Conservation (phyloP, 53 echinoderm and acorn worm genomes). For the Stichopus horrens region DNA sequence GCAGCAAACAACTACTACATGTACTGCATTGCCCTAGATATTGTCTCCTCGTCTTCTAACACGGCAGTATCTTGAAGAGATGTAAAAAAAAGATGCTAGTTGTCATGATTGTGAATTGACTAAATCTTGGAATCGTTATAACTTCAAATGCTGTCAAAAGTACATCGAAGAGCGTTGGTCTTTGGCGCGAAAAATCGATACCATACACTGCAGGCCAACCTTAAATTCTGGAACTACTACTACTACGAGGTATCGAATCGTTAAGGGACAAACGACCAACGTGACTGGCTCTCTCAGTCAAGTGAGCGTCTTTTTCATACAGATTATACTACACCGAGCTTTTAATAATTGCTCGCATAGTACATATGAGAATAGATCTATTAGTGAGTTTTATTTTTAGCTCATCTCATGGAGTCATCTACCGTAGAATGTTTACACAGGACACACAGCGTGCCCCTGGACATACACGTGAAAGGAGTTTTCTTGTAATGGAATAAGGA, state of each 20-base stretch:
- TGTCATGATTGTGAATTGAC: conserved; percentile 38
- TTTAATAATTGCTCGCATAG: no score
- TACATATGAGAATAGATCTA: no score
- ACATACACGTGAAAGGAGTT: no score
- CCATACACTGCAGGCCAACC: neutral
- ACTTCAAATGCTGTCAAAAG: conserved; percentile 26
- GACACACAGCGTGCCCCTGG: no score
- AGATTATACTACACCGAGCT: no score
- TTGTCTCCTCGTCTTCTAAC: neutral
- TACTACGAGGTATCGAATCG: neutral
- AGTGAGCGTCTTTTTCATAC: no score
- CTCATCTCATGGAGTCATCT: no score
- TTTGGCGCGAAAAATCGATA: conserved; percentile 28
- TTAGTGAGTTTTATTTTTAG: no score
- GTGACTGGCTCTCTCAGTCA: no score
- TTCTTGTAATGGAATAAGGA: no score
- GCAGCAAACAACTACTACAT: no score
- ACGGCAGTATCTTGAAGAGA: conserved; percentile 9
- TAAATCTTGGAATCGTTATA: conserved; percentile 25
- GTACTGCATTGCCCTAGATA: neutral
- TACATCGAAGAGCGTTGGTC: conserved; percentile 29
- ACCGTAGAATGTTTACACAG: no score
- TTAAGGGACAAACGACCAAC: neutral
- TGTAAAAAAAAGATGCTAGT: conserved; percentile 9
- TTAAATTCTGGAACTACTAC: neutral